Evolutionary conservation across 2,888 invertebrate genomes (phyloP).

Genomic region (Brachypalpus laphriformis): DNA sequence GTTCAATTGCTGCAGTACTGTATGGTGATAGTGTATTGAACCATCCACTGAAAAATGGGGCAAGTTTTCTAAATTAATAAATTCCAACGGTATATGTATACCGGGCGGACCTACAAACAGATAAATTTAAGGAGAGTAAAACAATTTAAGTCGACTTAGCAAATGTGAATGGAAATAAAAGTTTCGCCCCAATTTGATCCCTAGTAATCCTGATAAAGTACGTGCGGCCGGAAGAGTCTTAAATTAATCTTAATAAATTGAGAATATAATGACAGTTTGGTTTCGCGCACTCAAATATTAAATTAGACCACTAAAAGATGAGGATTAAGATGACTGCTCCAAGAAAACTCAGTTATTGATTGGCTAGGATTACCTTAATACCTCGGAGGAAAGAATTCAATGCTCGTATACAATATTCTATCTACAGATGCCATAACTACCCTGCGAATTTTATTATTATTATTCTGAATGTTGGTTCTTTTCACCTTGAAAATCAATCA

Average conservation of each 20-base stretch:
- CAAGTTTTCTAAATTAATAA: background rate
- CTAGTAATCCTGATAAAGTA: slow-evolving; percentile 6
- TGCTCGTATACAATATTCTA: background rate
- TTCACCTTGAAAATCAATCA: no score
- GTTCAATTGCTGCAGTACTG: slow-evolving; percentile 36
- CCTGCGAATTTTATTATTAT: no score
- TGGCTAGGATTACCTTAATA: slow-evolving; percentile 1
- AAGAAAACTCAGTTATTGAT: background rate
- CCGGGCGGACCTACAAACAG: background rate
- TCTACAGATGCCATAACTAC: background rate
- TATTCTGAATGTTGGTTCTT: no score
- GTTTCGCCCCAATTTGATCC: background rate
- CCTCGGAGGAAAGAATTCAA: background rate
- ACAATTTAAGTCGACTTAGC: background rate
- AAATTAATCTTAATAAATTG: background rate
- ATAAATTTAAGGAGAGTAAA: background rate
- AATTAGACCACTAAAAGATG: background rate
- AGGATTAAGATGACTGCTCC: background rate
- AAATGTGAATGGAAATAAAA: background rate
- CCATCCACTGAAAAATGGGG: slow-evolving; percentile 1
- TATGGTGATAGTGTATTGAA: slow-evolving; percentile 4
- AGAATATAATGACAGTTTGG: background rate
- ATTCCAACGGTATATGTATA: background rate
- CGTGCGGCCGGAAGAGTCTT: background rate
- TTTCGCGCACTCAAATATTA: background rate